phyloP scores from a whole-genome alignment of 2,888 invertebrate species.

The Microdon myrmicae region DNA sequence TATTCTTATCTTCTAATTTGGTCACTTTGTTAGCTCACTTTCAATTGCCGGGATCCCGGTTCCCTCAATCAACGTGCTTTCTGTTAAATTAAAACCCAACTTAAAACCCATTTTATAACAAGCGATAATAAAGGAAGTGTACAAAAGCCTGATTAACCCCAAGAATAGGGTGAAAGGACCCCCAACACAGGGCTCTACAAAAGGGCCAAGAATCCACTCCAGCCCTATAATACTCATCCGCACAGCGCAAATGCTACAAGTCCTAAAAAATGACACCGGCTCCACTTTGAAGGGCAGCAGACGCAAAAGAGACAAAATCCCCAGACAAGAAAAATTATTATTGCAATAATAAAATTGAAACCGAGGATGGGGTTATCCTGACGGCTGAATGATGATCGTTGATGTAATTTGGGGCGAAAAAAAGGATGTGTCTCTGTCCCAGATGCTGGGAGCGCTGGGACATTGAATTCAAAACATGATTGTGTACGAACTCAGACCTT shows the following conservation, averaged over 20 bases:
- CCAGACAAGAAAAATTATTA: slow-evolving; percentile 33
- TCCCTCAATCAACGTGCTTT: no score
- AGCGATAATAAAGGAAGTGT: slow-evolving; percentile 9
- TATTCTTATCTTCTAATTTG: no score
- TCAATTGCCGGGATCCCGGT: no score
- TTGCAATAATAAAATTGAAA: slow-evolving; percentile 26
- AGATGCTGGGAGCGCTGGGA: no score
- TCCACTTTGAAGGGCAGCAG: slow-evolving; percentile 8
- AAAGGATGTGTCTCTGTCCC: no score
- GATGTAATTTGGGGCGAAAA: no score
- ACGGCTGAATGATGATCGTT: slow-evolving; percentile 9
- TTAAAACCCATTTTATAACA: slow-evolving; percentile 1
- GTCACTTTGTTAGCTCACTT: no score
- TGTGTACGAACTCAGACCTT: no score
- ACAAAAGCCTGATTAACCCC: slow-evolving; percentile 20
- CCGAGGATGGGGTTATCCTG: not conserved
- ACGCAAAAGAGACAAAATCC: slow-evolving; percentile 14
- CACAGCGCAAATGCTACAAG: slow-evolving; percentile 18
- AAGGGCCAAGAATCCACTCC: slow-evolving; percentile 6
- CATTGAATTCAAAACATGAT: no score
- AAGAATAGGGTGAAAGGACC: not conserved
- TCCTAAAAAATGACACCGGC: slow-evolving; percentile 4
- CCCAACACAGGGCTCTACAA: slow-evolving; percentile 1
- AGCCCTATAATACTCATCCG: slow-evolving; percentile 19
- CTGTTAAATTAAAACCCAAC: not conserved